Evolutionary conservation across 1,140 invertebrate genomes (phyloP).

Genomic region (Lerema accius): DNA sequence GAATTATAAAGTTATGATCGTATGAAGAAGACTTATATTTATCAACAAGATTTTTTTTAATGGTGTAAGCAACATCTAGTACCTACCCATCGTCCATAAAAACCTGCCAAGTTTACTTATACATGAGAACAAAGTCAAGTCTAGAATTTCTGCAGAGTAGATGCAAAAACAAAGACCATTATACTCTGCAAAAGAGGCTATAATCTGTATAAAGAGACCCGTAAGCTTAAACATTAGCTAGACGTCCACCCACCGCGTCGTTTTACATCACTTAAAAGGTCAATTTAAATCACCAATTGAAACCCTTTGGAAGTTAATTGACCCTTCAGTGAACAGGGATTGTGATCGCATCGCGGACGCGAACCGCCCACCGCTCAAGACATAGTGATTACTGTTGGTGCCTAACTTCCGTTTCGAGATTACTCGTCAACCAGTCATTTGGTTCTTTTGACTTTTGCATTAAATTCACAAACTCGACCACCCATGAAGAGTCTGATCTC

Average conservation of each 20-base stretch:
- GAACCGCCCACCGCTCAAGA: slow-evolving; percentile 20
- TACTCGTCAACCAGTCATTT: neutral
- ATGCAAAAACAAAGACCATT: too few relatives aligned
- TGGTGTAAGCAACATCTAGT: too few relatives aligned
- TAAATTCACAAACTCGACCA: too few relatives aligned
- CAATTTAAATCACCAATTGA: slow-evolving; percentile 20
- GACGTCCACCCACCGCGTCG: neutral
- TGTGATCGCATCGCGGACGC: slow-evolving; percentile 12
- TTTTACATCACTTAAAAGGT: slow-evolving; percentile 15
- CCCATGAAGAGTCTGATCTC: too few relatives aligned
- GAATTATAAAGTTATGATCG: too few relatives aligned
- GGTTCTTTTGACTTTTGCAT: neutral
- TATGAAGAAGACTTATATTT: too few relatives aligned
- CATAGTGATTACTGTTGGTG: slow-evolving; percentile 6
- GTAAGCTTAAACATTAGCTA: neutral
- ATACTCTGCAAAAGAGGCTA: too few relatives aligned
- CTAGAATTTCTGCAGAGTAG: too few relatives aligned
- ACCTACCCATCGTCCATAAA: too few relatives aligned
- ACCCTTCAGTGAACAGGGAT: slow-evolving; percentile 10
- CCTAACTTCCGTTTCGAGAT: neutral
- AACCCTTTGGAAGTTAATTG: slow-evolving; percentile 22
- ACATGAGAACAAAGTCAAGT: too few relatives aligned
- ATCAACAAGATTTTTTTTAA: too few relatives aligned
- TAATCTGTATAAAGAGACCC: neutral
- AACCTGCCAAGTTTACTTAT: too few relatives aligned